phyloP scores from a whole-genome alignment of 2,113 vertebrate genomes.

The Rhizomys pruinosus region DNA sequence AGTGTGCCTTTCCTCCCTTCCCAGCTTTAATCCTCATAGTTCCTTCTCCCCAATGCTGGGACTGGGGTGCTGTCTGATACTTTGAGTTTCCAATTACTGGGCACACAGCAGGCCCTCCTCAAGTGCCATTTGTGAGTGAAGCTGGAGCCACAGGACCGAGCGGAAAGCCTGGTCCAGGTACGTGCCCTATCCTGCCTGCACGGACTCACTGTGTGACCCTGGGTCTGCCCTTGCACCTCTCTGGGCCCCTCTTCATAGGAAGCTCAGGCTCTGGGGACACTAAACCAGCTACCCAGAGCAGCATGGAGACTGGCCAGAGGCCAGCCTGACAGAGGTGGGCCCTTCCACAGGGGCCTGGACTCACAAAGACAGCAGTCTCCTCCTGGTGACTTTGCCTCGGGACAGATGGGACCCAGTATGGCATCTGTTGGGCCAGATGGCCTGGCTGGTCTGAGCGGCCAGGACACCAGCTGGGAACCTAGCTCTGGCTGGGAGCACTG shows the following conservation, averaged over 20 bases:
- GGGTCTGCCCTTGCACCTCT: not conserved
- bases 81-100: not conserved
- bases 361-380: constrained; percentile 52
- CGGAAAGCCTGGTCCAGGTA: not conserved
- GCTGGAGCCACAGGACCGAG: not conserved
- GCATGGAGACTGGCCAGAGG: not conserved
- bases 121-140: not conserved
- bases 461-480: constrained; percentile 64
- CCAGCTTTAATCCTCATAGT: not conserved
- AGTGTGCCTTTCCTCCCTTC: not conserved
- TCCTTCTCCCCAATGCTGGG: not conserved
- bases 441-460: constrained; percentile 33
- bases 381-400: constrained; percentile 70
- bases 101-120: not conserved
- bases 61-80: not conserved
- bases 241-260: not conserved
- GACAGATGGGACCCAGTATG: constrained; percentile 71
- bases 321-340: not conserved
- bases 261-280: not conserved
- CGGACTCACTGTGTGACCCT: not conserved
- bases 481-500: not conserved
- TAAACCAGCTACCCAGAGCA: not conserved
- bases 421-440: constrained; percentile 75
- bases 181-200: rapidly evolving
- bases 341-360: not conserved